Conservation (phyloP, 92 coral and sea anemone species). For the Nematostella vectensis region DNA sequence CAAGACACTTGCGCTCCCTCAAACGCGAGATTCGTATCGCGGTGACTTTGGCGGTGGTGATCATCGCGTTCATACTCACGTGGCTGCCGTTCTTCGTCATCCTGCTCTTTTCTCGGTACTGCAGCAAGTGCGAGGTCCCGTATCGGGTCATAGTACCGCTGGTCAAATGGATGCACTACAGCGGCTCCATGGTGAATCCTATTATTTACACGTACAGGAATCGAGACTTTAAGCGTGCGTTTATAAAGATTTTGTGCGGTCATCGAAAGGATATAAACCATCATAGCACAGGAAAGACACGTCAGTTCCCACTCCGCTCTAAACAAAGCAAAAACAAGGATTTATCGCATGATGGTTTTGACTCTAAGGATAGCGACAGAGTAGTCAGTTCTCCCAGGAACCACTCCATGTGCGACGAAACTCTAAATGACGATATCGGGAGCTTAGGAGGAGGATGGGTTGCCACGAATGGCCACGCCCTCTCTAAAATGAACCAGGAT, state of each 20-base stretch:
- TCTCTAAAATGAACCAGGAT: no score
- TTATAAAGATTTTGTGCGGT: slow-evolving; percentile 44
- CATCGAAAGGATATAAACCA: slow-evolving; percentile 15
- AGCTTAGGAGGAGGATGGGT: no score
- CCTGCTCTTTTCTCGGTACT: slow-evolving; percentile 41
- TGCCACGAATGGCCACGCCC: no score
- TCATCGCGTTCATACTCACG: slow-evolving; percentile 71
- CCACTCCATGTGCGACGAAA: no score
- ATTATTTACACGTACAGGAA: slow-evolving; percentile 83
- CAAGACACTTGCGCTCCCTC: slow-evolving; percentile 59
- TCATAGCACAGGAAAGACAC: no score
- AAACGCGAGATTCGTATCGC: slow-evolving; percentile 88
- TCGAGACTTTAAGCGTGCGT: slow-evolving; percentile 59
- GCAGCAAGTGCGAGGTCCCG: slow-evolving; percentile 31
- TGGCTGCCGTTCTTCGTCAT: slow-evolving; percentile 80
- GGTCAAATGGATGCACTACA: slow-evolving; percentile 90
- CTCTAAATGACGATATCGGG: no score
- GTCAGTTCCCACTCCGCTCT: no score
- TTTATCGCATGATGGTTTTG: no score
- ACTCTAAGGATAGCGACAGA: no score
- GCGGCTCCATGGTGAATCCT: slow-evolving; percentile 86
- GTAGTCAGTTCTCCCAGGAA: no score
- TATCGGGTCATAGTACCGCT: slow-evolving; percentile 31
- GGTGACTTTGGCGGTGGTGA: slow-evolving; percentile 83
- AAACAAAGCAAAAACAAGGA: no score